A percentile compares a stretch with the other conserved stretches of the same genome.
Conservation (phyloP, 2,888 invertebrate species). For the Augochlorella aurata region DNA sequence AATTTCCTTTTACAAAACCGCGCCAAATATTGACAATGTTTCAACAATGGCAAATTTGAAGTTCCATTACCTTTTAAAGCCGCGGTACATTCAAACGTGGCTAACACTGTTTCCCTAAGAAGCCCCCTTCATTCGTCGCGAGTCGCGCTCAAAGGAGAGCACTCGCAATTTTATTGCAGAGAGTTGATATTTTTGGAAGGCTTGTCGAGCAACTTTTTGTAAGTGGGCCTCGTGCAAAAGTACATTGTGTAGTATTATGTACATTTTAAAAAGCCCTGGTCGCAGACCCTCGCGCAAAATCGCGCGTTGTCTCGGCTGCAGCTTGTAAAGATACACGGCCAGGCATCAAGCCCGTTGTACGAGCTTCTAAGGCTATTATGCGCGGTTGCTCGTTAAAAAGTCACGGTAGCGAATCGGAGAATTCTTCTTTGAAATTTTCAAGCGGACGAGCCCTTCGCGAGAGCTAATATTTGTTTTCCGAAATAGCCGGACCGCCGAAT, state of each 20-base stretch:
- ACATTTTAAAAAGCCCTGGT: conserved; percentile 9
- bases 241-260: neutral
- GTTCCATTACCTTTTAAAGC: too few relatives aligned
- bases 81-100: too few relatives aligned
- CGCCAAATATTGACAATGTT: too few relatives aligned
- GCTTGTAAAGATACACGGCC: neutral
- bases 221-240: neutral
- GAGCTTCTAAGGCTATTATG: conserved; percentile 15
- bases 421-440: conserved; percentile 14
- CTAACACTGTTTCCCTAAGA: neutral
- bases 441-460: neutral
- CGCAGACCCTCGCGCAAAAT: neutral
- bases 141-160: neutral
- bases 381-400: conserved; percentile 6
- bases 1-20: too few relatives aligned
- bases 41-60: too few relatives aligned
- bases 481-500: neutral
- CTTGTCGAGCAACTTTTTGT: neutral
- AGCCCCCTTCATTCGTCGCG: neutral
- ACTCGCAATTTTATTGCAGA: neutral
- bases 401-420: conserved; percentile 8
- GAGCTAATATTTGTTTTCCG: conserved; percentile 10
- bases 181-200: neutral
- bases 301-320: neutral
- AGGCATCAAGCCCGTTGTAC: neutral